Evolutionary conservation across 1,140 invertebrate genomes (phyloP).

Genomic region (Acromyrmex charruanus): DNA sequence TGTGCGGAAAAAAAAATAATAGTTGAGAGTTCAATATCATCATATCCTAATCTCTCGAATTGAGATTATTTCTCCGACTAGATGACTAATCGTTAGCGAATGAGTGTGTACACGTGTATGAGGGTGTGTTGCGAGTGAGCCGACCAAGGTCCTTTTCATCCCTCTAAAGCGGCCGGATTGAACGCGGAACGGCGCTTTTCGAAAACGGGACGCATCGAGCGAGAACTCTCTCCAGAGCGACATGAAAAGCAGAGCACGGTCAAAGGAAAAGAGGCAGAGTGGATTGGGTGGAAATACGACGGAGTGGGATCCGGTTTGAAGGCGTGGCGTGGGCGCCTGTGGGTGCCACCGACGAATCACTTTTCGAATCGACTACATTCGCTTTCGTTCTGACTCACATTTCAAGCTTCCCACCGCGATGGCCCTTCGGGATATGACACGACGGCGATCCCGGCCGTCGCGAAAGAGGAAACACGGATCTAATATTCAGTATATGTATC

Average conservation of each 20-base stretch:
- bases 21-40: constrained; percentile 16
- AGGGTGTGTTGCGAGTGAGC: neutral
- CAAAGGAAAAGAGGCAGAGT: constrained; percentile 58
- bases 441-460: neutral
- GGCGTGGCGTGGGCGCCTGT: constrained; percentile 32
- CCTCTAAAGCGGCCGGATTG: constrained; percentile 34
- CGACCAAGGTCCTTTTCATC: constrained; percentile 47
- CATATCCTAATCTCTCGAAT: constrained; percentile 1
- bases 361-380: constrained; percentile 33
- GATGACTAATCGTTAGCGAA: constrained; percentile 6
- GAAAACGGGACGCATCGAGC: constrained; percentile 45
- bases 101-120: too few species aligned
- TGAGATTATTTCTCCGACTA: neutral
- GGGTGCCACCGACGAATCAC: constrained; percentile 27
- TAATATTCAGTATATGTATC: constrained; percentile 37
- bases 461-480: constrained; percentile 16
- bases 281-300: constrained; percentile 50
- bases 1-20: neutral
- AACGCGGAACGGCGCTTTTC: constrained; percentile 52
- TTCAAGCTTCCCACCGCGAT: constrained; percentile 29
- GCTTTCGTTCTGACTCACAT: constrained; percentile 25
- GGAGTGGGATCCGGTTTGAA: constrained; percentile 22
- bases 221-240: constrained; percentile 33
- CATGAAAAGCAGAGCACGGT: constrained; percentile 48
- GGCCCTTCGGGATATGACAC: constrained; percentile 1